Evolutionary conservation across 2,888 invertebrate species (phyloP).

Genomic region (Agriopis marginaria): DNA sequence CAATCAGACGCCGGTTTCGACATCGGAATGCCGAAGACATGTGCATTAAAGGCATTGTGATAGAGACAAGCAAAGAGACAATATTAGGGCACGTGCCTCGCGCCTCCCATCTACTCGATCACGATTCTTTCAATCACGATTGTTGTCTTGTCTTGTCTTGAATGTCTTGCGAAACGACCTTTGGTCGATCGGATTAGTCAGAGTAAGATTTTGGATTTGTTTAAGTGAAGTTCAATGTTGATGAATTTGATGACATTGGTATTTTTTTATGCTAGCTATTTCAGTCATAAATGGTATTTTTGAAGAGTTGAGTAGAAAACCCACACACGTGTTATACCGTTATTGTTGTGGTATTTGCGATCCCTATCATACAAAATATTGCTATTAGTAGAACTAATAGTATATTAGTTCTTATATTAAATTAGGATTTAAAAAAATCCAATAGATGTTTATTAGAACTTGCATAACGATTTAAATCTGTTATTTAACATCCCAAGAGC

Average conservation of each 20-base stretch:
- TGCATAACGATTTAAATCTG: slow-evolving; percentile 42
- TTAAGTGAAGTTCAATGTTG: slow-evolving; percentile 44
- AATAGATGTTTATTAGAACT: slow-evolving; percentile 7
- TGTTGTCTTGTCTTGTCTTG: too few species aligned
- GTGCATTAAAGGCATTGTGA: slow-evolving; percentile 40
- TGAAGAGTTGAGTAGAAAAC: too few species aligned
- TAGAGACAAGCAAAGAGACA: slow-evolving; percentile 30
- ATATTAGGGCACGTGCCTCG: slow-evolving; percentile 43
- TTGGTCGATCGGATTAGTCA: slow-evolving; percentile 28
- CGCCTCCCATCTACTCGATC: slow-evolving; percentile 48
- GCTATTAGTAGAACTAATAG: too few species aligned
- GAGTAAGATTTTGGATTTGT: slow-evolving; percentile 35
- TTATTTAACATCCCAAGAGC: slow-evolving; percentile 40
- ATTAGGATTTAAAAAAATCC: not conserved
- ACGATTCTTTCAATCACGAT: slow-evolving; percentile 40
- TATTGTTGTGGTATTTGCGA: too few species aligned
- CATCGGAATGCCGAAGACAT: slow-evolving; percentile 47
- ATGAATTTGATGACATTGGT: not conserved
- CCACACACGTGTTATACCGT: too few species aligned
- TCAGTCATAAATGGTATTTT: too few species aligned
- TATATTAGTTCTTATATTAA: not conserved
- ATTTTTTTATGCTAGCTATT: not conserved
- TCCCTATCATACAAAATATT: too few species aligned
- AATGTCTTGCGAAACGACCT: slow-evolving; percentile 46
- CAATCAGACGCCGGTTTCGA: slow-evolving; percentile 42